These are phyloP conservation scores for Caenorhabditis zanzibari DNA, from an alignment of 2,888 invertebrate species.

Conservation along the genomic window DNA sequence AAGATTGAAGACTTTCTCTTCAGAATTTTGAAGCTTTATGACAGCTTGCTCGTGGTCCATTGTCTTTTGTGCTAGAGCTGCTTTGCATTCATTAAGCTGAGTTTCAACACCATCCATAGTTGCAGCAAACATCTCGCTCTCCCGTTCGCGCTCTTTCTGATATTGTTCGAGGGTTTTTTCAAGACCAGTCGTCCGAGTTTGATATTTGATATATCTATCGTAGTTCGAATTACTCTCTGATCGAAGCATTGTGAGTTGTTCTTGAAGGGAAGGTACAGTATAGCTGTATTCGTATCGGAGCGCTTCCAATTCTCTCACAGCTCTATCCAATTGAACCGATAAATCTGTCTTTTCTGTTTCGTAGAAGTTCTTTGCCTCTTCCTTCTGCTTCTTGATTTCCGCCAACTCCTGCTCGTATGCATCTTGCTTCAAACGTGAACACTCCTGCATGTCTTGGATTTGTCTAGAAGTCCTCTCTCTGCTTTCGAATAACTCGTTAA, in stretches of 20 bases:
- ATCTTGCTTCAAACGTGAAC: neutral
- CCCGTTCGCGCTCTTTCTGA: neutral
- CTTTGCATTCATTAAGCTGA: neutral
- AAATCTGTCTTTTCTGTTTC: neutral
- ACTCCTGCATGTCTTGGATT: neutral
- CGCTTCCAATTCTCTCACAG: neutral
- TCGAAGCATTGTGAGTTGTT: neutral
- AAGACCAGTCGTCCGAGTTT: neutral
- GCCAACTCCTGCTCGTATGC: neutral
- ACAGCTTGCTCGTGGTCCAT: too few species aligned
- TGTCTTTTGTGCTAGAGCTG: neutral
- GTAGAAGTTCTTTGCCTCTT: neutral
- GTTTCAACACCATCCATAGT: neutral
- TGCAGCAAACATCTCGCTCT: neutral
- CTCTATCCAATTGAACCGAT: neutral
- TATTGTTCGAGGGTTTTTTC: neutral
- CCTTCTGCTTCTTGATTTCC: neutral
- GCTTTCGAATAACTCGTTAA: constrained; percentile 16
- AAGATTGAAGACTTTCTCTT: neutral
- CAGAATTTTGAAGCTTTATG: neutral
- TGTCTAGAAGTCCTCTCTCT: constrained; percentile 10
- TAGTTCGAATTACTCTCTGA: neutral
- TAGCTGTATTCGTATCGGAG: neutral
- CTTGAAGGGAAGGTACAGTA: neutral
- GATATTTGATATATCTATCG: neutral